Base-by-base conservation (phyloP, 2,888 invertebrate species). In the Arctia plantaginis region DNA sequence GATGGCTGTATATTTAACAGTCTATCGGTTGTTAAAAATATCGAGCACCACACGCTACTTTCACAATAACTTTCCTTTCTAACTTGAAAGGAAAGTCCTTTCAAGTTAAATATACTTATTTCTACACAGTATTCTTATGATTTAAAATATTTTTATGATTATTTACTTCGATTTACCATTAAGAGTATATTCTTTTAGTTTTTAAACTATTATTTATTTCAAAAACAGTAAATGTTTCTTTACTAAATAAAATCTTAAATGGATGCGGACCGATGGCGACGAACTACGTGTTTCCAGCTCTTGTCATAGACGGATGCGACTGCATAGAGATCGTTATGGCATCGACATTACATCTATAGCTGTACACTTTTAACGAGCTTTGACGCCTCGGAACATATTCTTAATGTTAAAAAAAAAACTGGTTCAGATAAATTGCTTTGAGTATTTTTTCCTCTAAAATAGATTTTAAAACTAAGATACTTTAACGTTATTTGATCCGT, bases 231-330 rank as follows among this genome's bases (percentile, higher is more conserved):
- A 55, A 55, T n/a, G n/a, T 76, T 79, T 72, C 69, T 64, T 27
- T 66, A 55, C 0, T 44, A 20, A 69, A 76, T 35, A 71, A 71
- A 76, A 66, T 51, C 39, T 20, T 66, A 59, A 72, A 78, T 74
- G 55, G 76, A 74, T 62, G 74, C 73, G 77, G 75, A 67, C 66
- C 41, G 71, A 67, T 71, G 75, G 69, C 77, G 76, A 82, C 69
- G 75, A 78, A 84, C 74, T 77, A 72, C 77, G 78, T 80, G 80
- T 77, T 77, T 62, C 71, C 73, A 78, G 84, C 88, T 85, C 85
- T 84, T 90, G 92, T 92, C 92, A 92, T 84, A 91, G 92, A 92
- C 89, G 88, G 87, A 92, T 90, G 89, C 86, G 88, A 89, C 86
- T 79, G 84, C 86, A 88, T 82, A 79, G 87, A 85, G 88, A 85